phyloP scores from a whole-genome alignment of 2,888 invertebrate genomes.

The Cetonia aurata region DNA sequence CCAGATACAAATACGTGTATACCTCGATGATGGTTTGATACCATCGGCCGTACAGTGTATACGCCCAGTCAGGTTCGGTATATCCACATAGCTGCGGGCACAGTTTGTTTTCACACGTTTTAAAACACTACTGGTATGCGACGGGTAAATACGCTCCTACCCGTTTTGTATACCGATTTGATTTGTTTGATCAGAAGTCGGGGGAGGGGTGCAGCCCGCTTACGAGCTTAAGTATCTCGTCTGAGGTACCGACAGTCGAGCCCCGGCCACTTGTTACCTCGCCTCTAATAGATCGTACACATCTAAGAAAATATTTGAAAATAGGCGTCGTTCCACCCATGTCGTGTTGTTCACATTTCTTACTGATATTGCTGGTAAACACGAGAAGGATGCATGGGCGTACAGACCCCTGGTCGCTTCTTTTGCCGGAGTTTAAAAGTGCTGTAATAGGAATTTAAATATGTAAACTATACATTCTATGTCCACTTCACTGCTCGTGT shows the following conservation, averaged over 20 bases:
- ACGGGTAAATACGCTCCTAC: slow-evolving; percentile 30
- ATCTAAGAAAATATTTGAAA: slow-evolving; percentile 46
- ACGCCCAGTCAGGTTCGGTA: too few relatives aligned
- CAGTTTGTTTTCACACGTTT: slow-evolving; percentile 47
- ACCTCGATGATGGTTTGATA: too few relatives aligned
- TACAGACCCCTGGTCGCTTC: too few relatives aligned
- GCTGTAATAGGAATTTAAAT: slow-evolving; percentile 35
- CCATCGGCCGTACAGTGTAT: too few relatives aligned
- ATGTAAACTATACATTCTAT: slow-evolving; percentile 25
- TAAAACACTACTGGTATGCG: slow-evolving; percentile 47
- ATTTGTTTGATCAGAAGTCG: slow-evolving; percentile 46
- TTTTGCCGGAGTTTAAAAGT: slow-evolving; percentile 2
- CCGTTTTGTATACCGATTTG: slow-evolving; percentile 28
- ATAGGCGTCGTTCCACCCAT: slow-evolving; percentile 26
- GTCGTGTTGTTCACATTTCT: slow-evolving; percentile 15
- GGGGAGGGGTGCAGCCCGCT: slow-evolving; percentile 31
- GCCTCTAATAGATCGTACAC: slow-evolving; percentile 44
- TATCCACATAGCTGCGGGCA: too few relatives aligned
- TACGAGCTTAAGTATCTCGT: slow-evolving; percentile 42
- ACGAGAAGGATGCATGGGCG: not conserved
- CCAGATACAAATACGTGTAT: too few relatives aligned
- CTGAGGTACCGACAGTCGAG: slow-evolving; percentile 44
- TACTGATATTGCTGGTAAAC: slow-evolving; percentile 2
- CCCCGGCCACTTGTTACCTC: slow-evolving; percentile 40
- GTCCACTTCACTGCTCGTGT: slow-evolving; percentile 1